Conservation (phyloP, 2,888 invertebrate species). For the Salticus scenicus region DNA sequence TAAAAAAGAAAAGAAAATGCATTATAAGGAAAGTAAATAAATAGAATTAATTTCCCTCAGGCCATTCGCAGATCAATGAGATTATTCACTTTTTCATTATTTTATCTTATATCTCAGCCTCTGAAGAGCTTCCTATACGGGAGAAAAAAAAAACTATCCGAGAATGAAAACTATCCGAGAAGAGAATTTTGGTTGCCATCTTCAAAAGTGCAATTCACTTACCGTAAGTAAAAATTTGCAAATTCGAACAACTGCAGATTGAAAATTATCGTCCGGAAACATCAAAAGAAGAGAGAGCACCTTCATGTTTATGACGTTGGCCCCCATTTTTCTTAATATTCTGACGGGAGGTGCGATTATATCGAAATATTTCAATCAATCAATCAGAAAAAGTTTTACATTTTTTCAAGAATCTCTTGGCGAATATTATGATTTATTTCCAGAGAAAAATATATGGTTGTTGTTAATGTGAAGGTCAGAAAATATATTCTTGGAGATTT, state of each 20-base stretch:
- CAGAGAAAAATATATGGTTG: neutral
- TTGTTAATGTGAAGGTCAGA: neutral
- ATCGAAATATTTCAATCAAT: constrained; percentile 5
- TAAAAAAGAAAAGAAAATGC: too few species aligned
- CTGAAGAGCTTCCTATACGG: neutral
- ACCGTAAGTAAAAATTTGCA: constrained; percentile 14
- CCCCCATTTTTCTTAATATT: neutral
- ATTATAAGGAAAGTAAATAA: too few species aligned
- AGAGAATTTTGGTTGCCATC: constrained; percentile 4
- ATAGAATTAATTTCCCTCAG: neutral
- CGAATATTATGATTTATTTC: neutral
- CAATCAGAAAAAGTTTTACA: constrained; percentile 3
- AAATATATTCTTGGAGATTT: too few species aligned
- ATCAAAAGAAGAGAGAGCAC: constrained; percentile 13
- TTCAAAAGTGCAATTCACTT: constrained; percentile 1
- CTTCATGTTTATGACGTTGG: constrained; percentile 11
- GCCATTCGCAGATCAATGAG: neutral
- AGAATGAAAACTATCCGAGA: neutral
- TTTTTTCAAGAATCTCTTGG: neutral
- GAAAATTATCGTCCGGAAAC: constrained; percentile 15
- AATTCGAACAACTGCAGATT: constrained; percentile 19
- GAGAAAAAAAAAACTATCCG: neutral
- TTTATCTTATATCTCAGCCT: neutral
- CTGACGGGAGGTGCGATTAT: neutral
- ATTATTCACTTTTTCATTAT: neutral